Conservation (phyloP, 2,113 vertebrate species). For the Sinosuthora webbiana region DNA sequence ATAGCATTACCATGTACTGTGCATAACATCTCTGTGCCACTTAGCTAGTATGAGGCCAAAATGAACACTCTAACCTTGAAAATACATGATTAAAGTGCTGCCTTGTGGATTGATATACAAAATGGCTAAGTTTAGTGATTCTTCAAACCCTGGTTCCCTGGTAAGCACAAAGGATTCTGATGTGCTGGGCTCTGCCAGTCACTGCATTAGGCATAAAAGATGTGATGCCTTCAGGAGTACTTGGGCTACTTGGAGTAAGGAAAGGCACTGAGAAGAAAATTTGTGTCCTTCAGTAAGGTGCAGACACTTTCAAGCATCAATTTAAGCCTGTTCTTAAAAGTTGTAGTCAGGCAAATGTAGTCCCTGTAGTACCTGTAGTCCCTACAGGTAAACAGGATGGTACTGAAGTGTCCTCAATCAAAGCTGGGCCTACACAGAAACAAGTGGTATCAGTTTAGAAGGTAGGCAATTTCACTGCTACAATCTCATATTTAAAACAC, state of each 20-base stretch:
- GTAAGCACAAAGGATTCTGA: neutral
- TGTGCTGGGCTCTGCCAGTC: neutral
- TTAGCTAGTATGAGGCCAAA: conserved; percentile 45
- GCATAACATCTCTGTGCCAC: neutral
- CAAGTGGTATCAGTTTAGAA: neutral
- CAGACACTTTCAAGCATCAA: neutral
- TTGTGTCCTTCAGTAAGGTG: neutral
- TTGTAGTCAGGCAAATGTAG: neutral
- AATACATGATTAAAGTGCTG: conserved; percentile 24
- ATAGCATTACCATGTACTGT: neutral
- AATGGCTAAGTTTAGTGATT: conserved; percentile 31
- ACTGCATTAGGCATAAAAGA: neutral
- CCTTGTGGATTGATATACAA: neutral
- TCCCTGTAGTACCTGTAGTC: neutral
- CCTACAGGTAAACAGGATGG: neutral
- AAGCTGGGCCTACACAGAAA: neutral
- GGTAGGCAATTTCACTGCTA: neutral
- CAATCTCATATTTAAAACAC: neutral
- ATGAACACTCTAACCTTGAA: conserved; percentile 54
- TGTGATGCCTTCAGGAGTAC: neutral
- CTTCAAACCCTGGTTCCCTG: neutral
- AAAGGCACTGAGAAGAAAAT: neutral
- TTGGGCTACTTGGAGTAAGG: neutral
- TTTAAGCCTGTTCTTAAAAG: neutral
- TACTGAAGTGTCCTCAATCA: neutral